Evolutionary conservation across 2,113 vertebrate species (phyloP).

Genomic region (Artemisiospiza belli): DNA sequence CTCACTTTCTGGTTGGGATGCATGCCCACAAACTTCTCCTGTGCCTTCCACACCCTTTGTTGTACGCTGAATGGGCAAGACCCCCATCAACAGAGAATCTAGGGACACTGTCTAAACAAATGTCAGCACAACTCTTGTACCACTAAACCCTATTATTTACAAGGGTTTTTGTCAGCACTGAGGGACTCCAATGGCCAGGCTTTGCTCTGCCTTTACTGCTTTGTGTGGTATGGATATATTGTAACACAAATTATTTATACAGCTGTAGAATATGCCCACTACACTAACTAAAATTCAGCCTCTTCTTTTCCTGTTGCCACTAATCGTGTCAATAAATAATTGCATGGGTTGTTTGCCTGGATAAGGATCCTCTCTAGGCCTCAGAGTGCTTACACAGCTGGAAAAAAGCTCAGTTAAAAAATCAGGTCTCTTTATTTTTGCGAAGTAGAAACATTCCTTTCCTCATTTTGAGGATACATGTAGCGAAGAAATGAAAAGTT

Average conservation of each 20-base stretch:
- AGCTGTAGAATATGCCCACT: neutral
- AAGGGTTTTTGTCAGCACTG: neutral
- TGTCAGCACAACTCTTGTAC: neutral
- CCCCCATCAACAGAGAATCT: neutral
- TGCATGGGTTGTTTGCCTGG: neutral
- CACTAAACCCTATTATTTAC: neutral
- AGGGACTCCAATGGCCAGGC: fast-evolving
- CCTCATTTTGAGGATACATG: conserved; percentile 31
- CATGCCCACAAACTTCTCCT: fast-evolving
- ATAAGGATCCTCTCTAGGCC: conserved; percentile 4
- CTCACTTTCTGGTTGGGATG: neutral
- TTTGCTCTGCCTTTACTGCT: neutral
- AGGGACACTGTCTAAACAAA: neutral
- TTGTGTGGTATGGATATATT: neutral
- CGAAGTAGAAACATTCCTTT: conserved; percentile 2
- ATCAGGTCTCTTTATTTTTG: conserved; percentile 8
- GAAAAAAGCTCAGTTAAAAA: conserved; percentile 37
- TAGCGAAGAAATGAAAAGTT: conserved; percentile 53
- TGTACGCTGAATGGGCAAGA: fast-evolving
- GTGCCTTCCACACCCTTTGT: fast-evolving
- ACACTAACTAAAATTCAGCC: neutral
- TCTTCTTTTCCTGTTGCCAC: neutral
- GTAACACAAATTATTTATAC: neutral
- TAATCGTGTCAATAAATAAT: conserved; percentile 26
- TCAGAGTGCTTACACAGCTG: neutral